Evolutionary conservation across 2,888 invertebrate genomes (phyloP).

Genomic region (Lycophotia porphyrea): DNA sequence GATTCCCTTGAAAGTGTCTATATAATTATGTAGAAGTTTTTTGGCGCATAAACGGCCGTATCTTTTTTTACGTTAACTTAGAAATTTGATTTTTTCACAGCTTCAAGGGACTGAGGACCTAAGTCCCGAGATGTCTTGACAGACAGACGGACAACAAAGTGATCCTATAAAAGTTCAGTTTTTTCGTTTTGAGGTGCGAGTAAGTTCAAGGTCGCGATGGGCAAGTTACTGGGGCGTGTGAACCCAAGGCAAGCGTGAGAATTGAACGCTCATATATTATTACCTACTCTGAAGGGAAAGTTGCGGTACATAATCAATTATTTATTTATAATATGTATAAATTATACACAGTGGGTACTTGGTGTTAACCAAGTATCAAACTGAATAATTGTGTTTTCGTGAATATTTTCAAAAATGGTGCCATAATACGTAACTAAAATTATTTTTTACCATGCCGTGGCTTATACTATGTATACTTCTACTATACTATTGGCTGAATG

Average conservation of each 20-base stretch:
- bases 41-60: too few species aligned
- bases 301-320: constrained; percentile 8
- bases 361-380: neutral
- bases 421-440: neutral
- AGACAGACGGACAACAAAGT: too few species aligned
- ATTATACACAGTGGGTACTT: neutral
- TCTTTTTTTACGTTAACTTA: too few species aligned
- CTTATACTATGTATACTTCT: neutral
- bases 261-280: constrained; percentile 24
- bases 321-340: neutral
- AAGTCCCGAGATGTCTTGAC: too few species aligned
- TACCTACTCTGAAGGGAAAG: constrained; percentile 13
- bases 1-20: too few species aligned
- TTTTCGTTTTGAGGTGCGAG: too few species aligned
- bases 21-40: too few species aligned
- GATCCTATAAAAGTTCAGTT: too few species aligned
- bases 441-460: neutral
- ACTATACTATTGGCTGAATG: neutral
- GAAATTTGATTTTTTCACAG: too few species aligned
- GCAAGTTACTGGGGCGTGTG: constrained; percentile 56
- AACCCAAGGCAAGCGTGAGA: constrained; percentile 51
- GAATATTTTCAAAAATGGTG: neutral
- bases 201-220: constrained; percentile 48
- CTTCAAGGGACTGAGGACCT: too few species aligned
- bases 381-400: neutral